Evolutionary conservation across 2,888 invertebrate genomes (phyloP).

Genomic region (Cyclophora albipunctata): DNA sequence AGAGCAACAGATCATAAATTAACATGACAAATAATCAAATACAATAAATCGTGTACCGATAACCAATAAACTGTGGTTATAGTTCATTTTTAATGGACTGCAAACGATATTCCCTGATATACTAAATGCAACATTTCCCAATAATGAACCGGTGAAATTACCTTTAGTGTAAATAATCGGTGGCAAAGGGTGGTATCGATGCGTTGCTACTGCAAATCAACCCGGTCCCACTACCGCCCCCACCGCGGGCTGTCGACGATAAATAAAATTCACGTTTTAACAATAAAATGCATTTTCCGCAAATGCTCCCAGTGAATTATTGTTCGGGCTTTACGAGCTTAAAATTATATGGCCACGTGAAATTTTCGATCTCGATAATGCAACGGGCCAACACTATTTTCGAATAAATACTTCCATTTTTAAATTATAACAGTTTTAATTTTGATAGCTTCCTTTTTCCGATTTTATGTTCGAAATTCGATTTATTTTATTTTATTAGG

Average conservation of each 20-base stretch:
- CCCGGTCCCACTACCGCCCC: constrained; percentile 41
- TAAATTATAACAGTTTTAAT: constrained; percentile 25
- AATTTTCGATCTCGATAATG: constrained; percentile 74
- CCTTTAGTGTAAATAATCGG: constrained; percentile 73
- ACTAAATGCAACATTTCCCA: constrained; percentile 71
- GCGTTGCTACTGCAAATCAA: constrained; percentile 70
- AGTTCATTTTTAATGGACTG: constrained; percentile 65
- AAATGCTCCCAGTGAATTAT: constrained; percentile 74
- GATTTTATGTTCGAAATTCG: neutral
- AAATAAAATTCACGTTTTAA: constrained; percentile 77
- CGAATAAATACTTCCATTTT: constrained; percentile 27
- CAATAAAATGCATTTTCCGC: constrained; percentile 77
- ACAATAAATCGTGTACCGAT: constrained; percentile 9
- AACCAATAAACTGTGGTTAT: constrained; percentile 20
- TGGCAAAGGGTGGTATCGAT: constrained; percentile 71
- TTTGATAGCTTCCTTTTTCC: constrained; percentile 20
- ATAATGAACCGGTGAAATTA: constrained; percentile 73
- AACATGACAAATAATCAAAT: constrained; percentile 13
- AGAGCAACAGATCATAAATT: neutral
- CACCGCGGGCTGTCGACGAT: constrained; percentile 67
- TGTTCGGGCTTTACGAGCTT: constrained; percentile 72
- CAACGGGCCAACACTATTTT: constrained; percentile 60
- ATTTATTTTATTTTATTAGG: neutral
- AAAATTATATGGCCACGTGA: constrained; percentile 74
- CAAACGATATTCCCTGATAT: constrained; percentile 62